Conservation (phyloP, 2,113 vertebrate species). For the Caranx ignobilis region DNA sequence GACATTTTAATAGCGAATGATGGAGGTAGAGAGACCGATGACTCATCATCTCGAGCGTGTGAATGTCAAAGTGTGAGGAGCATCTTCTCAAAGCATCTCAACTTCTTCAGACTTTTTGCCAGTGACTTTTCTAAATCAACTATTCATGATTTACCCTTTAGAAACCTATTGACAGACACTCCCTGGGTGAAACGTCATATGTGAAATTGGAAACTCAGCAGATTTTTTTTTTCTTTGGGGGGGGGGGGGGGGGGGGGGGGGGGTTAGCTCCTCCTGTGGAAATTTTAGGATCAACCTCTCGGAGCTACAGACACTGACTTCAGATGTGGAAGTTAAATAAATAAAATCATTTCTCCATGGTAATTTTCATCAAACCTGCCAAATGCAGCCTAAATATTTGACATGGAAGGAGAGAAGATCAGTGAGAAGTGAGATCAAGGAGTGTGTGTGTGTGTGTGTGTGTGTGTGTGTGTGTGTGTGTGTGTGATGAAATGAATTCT, state of each 20-base stretch:
- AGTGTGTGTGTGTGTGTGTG: conserved; percentile 8
- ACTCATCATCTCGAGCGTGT: conserved; percentile 32
- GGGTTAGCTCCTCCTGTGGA: conserved; percentile 26
- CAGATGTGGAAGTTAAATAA: conserved; percentile 78
- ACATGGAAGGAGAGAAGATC: conserved; percentile 82
- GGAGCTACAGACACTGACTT: conserved; percentile 55
- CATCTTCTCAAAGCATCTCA: conserved; percentile 4
- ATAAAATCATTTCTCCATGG: conserved; percentile 77
- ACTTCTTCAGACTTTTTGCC: conserved; percentile 13
- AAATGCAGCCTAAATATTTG: conserved; percentile 85
- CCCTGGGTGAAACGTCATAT: conserved; percentile 35
- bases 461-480: conserved; percentile 20
- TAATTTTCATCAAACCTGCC: conserved; percentile 82
- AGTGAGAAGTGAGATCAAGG: conserved; percentile 81
- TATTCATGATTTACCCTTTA: background rate
- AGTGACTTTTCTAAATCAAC: conserved; percentile 19
- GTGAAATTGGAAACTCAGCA: conserved; percentile 50
- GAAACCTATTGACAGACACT: conserved; percentile 39
- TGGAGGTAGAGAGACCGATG: conserved; percentile 18
- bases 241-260: conserved; percentile 23
- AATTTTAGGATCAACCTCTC: conserved; percentile 41
- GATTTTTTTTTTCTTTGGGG: conserved; percentile 28
- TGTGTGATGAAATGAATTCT: conserved; percentile 79
- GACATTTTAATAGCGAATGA: conserved; percentile 26
- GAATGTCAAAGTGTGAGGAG: conserved; percentile 2